These are phyloP conservation scores for Chondrilla cf. caribensis DNA, from an alignment of 37 sponge, comb jelly and placozoan genomes.

Conservation along the genomic window DNA sequence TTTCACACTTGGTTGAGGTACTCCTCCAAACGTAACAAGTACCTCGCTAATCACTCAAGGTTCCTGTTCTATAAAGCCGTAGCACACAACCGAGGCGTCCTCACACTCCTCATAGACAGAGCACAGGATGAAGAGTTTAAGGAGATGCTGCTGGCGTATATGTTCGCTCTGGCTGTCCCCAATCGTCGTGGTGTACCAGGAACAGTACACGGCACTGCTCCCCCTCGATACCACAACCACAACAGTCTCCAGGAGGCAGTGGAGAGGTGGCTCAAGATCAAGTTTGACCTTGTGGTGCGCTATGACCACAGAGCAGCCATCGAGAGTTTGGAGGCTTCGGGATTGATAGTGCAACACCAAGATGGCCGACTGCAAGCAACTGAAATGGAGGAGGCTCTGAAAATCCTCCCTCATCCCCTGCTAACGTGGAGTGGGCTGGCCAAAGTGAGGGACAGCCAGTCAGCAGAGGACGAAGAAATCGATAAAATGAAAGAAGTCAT, in stretches of 20 bases:
- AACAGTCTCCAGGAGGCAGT: conserved; percentile 50
- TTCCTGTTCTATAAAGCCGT: conserved; percentile 82
- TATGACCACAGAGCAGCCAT: conserved; percentile 83
- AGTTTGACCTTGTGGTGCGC: conserved; percentile 36
- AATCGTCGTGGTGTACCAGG: conserved; percentile 69
- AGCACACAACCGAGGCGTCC: conserved; percentile 85
- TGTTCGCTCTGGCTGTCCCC: conserved; percentile 62
- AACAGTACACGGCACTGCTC: conserved; percentile 26
- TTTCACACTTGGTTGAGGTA: conserved; percentile 72
- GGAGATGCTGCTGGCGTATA: conserved; percentile 80
- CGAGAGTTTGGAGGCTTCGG: conserved; percentile 42
- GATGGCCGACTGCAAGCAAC: conserved; percentile 47
- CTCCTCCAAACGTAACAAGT: conserved; percentile 85
- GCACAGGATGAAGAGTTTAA: conserved; percentile 88
- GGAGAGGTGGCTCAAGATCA: conserved; percentile 61
- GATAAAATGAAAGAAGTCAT: background rate
- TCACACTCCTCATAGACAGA: conserved; percentile 72
- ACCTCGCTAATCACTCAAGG: conserved; percentile 61
- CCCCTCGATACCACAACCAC: conserved; percentile 50
- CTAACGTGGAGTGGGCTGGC: conserved; percentile 42
- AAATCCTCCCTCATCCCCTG: conserved; percentile 52
- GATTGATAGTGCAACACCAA: conserved; percentile 43
- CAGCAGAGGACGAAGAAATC: background rate
- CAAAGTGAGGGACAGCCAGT: conserved; percentile 50
- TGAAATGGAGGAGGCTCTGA: conserved; percentile 63